Percentiles rank a stretch among this genome's conserved stretches.
phyloP scores from a whole-genome alignment of 2,797 vertebrate species.

The Pachyuromys duprasi region DNA sequence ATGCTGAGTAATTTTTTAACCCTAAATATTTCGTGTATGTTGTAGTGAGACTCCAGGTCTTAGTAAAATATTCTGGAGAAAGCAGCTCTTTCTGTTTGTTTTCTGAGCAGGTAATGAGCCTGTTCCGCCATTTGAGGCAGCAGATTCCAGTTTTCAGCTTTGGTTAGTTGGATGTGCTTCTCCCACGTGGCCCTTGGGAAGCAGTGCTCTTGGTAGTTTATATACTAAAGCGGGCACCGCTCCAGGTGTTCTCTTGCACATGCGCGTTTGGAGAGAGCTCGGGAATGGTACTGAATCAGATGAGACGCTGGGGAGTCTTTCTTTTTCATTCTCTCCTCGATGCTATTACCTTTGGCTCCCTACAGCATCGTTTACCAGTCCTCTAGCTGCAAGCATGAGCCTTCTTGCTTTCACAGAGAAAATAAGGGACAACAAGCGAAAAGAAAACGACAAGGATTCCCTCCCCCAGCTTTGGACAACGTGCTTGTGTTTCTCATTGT shows the following conservation, averaged over 20 bases:
- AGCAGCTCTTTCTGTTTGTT: neutral
- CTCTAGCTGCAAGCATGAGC: neutral
- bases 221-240: neutral
- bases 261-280: neutral
- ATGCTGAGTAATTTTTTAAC: neutral
- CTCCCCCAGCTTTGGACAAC: neutral
- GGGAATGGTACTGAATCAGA: neutral
- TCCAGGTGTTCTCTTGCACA: neutral
- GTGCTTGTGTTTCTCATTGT: neutral
- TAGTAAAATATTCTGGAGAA: slow-evolving; percentile 28
- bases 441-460: neutral
- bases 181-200: neutral
- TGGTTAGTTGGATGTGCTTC: neutral
- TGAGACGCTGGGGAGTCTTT: neutral
- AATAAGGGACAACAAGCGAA: neutral
- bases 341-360: neutral
- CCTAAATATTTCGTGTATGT: neutral
- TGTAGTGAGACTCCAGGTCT: neutral
- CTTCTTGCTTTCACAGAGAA: neutral
- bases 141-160: neutral
- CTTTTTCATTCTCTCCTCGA: neutral
- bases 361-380: neutral
- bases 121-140: neutral
- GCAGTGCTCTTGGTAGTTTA: neutral
- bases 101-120: slow-evolving; percentile 6